Evolutionary conservation across 1,140 invertebrate species (phyloP).

Genomic region (Leptopilina clavipes): DNA sequence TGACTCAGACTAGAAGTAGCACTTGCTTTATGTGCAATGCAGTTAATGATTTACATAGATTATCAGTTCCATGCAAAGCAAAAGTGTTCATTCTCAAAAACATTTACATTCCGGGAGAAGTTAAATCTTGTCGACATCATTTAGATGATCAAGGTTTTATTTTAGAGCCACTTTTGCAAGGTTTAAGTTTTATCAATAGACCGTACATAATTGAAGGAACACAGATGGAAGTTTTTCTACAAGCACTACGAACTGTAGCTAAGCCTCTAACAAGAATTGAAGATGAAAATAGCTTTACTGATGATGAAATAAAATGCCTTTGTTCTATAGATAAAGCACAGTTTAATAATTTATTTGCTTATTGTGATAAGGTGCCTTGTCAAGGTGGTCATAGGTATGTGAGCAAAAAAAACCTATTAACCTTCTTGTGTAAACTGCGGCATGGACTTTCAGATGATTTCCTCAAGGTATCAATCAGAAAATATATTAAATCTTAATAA

Average conservation of each 20-base stretch:
- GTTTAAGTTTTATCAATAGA: slow-evolving; percentile 31
- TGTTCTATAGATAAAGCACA: slow-evolving; percentile 28
- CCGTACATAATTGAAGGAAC: not conserved
- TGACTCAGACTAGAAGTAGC: not conserved
- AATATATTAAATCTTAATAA: no score
- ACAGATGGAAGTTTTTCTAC: slow-evolving; percentile 9
- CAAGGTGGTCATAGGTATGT: slow-evolving; percentile 36
- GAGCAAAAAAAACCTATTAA: slow-evolving; percentile 22
- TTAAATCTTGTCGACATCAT: slow-evolving; percentile 32
- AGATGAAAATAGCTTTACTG: slow-evolving; percentile 19
- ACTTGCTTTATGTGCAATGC: not conserved
- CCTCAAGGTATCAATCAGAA: no score
- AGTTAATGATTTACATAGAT: not conserved
- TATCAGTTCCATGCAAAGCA: not conserved
- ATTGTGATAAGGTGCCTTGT: slow-evolving; percentile 35
- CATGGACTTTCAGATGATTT: no score
- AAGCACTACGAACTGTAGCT: not conserved
- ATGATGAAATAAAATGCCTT: slow-evolving; percentile 27
- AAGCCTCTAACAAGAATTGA: not conserved
- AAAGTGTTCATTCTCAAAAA: slow-evolving; percentile 30
- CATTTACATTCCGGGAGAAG: slow-evolving; percentile 37
- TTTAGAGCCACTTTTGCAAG: slow-evolving; percentile 9
- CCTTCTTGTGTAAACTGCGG: slow-evolving; percentile 28
- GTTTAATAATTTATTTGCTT: slow-evolving; percentile 38
- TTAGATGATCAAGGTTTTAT: slow-evolving; percentile 34